These are phyloP conservation scores for Myiotriccus ornatus DNA, from an alignment of 2,797 vertebrate genomes.

Conservation along the genomic window DNA sequence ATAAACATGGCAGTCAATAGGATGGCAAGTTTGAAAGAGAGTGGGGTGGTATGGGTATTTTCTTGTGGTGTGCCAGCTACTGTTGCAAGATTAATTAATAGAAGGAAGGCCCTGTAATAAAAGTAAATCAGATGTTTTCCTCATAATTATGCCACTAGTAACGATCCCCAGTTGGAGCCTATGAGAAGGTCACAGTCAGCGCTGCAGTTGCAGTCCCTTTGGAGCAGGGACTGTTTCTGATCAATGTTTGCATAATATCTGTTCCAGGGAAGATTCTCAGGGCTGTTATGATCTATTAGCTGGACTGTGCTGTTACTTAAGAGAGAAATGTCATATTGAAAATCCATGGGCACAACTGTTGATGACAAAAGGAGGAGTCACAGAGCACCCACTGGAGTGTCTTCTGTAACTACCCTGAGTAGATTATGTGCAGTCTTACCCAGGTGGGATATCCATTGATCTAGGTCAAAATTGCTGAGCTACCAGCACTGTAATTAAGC, in stretches of 20 bases:
- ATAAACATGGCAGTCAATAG: not conserved
- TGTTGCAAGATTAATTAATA: not conserved
- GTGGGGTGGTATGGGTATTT: not conserved
- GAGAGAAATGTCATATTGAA: not conserved
- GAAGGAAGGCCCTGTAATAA: not conserved
- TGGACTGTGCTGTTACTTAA: not conserved
- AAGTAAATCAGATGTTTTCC: not conserved
- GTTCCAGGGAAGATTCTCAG: not conserved
- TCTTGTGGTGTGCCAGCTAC: not conserved
- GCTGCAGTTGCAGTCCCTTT: not conserved
- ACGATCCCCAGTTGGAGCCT: not conserved
- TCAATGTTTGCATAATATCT: not conserved
- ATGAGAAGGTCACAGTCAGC: not conserved
- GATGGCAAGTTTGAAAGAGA: not conserved
- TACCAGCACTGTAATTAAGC: not conserved
- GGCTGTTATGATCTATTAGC: not conserved
- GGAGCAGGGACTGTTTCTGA: not conserved
- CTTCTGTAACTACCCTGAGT: not conserved
- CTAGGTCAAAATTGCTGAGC: not conserved
- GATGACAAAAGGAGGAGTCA: not conserved
- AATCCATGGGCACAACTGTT: not conserved
- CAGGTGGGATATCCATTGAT: not conserved
- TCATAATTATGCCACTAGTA: not conserved
- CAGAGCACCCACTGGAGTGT: not conserved
- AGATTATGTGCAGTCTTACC: not conserved